Percentiles rank a stretch among this genome's conserved stretches.
These are phyloP conservation scores for Chaetophractus vellerosus DNA, from an alignment of 2,797 vertebrate genomes.

Conservation along the genomic window DNA sequence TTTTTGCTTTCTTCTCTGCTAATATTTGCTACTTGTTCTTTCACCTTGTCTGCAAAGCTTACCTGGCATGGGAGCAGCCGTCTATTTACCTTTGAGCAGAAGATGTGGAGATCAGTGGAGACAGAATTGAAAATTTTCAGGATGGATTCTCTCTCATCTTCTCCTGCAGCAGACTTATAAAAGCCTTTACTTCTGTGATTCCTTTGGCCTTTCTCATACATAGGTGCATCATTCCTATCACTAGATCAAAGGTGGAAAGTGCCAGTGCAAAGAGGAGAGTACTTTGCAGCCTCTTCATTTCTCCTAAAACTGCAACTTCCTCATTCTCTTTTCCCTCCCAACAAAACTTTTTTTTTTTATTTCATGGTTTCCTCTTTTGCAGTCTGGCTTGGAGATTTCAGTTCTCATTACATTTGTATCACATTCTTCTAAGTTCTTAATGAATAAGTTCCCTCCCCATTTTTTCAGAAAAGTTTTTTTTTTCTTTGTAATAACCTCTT, in stretches of 20 bases:
- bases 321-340: not conserved
- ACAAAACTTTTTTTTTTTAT: not conserved
- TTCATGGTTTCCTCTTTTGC: slow-evolving; percentile 39
- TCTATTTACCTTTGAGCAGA: not conserved
- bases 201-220: not conserved
- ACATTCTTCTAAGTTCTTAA: not conserved
- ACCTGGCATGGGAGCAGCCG: not conserved
- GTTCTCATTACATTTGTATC: slow-evolving; percentile 30
- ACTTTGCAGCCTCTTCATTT: not conserved
- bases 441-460: not conserved
- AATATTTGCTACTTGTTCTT: not conserved
- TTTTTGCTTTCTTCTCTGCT: not conserved
- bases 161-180: not conserved
- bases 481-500: not conserved
- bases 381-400: not conserved
- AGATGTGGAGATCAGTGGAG: not conserved
- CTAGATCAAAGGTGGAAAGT: not conserved
- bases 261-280: not conserved
- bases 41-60: not conserved
- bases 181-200: not conserved
- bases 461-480: not conserved
- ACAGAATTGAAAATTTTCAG: not conserved
- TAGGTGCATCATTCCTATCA: not conserved
- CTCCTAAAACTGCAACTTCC: not conserved
- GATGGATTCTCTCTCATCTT: not conserved